Evolutionary conservation across 2,113 vertebrate genomes (phyloP), one percentile per base, ranked within the genome.

Genomic region (Dromas ardeola): DNA sequence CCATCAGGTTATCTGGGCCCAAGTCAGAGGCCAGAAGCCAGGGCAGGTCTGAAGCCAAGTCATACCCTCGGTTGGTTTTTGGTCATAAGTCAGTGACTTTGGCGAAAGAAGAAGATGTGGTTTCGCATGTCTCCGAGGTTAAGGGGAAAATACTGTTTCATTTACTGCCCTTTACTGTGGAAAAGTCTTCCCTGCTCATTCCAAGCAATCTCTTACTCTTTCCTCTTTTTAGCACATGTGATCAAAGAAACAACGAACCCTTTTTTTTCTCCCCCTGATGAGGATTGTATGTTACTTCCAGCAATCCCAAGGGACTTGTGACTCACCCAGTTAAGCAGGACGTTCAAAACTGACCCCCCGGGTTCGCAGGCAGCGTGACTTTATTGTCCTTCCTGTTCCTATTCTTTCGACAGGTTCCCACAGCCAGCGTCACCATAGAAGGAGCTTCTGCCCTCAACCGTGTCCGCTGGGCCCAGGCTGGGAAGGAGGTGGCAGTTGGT

Each of bases 401-500:
- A 16, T 95, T 92, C 83, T 85, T 90, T 81, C 3, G 8, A 77
- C 97, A 99, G 99, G 99, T 99, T 66, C 99, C 99, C 42, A 99
- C 99, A 71, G 99, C 99, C 40, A 99, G 99, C 7, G 99, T 99
- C 91, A 99, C 98, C 58, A 98, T 99, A 6, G 99, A 99, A 97
- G 99, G 99, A 47, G 98, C 99, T 1, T 99, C 99, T 9, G 99
- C 99, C 74, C 98, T 99, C 49, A 99, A 99, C 97, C 98, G 99
- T 19, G 99, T 99, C 23, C 99, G 99, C 78, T 99, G 99, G 99
- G 99, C 99, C 7, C 98, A 99, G 25, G 98, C 98, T 69, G 99
- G 99, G 73, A 99, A 99, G 97, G 99, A 99, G 94, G 99, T 99
- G 25, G 99, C 99, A 1, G 99, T 99, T 47, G 99, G 99, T 8